Conservation (phyloP, 2,888 invertebrate genomes). For the Candidula unifasciata region DNA sequence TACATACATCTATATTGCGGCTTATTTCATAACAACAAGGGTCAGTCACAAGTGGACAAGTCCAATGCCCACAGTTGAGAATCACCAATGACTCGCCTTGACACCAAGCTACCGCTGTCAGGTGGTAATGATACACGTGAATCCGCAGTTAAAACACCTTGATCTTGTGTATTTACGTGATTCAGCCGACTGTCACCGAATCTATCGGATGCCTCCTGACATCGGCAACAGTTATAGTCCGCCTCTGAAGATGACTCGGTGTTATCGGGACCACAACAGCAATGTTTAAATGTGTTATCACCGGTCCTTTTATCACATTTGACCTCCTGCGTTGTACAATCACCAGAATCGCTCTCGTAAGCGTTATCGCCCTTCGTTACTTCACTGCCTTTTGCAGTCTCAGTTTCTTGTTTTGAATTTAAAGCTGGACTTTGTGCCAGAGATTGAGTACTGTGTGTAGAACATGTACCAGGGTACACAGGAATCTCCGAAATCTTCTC, state of each 20-base stretch:
- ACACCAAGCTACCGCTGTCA: neutral
- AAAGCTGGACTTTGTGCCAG: neutral
- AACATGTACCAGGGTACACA: neutral
- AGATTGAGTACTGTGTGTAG: neutral
- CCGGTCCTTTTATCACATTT: neutral
- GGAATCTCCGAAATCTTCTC: neutral
- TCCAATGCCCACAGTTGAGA: neutral
- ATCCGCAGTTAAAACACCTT: neutral
- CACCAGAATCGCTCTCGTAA: neutral
- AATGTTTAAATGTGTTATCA: neutral
- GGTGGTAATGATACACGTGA: neutral
- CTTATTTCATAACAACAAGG: neutral
- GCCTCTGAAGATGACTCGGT: neutral
- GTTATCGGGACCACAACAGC: neutral
- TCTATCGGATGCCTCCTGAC: neutral
- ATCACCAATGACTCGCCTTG: neutral
- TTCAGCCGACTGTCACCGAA: neutral
- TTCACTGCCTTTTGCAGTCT: neutral
- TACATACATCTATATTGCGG: no score
- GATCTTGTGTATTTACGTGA: neutral
- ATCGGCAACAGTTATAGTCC: neutral
- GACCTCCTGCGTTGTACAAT: no score
- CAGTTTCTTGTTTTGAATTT: neutral
- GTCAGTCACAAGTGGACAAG: neutral
- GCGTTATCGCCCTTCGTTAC: neutral